Base-by-base conservation (phyloP, 2,113 vertebrate genomes). In the Nothoprocta pentlandii region DNA sequence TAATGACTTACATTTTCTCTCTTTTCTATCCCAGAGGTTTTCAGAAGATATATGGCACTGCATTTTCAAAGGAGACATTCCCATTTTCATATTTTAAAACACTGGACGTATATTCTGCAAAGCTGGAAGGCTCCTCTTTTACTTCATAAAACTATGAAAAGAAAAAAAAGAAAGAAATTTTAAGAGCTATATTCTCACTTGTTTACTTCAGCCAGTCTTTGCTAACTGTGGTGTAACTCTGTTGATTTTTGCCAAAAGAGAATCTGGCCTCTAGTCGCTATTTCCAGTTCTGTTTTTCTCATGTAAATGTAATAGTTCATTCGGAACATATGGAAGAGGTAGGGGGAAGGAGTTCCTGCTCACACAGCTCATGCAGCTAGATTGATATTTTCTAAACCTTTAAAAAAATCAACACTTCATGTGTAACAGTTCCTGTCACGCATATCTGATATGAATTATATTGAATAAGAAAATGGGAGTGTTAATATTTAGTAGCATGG, bases 261-360 rank as follows among this genome's bases (percentile, higher is more conserved):
- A 58, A 94, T 90, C 66, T 86, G 73, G 36, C 88, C 49, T 84
- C 25, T 70, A 86, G 69, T 88, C 94, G 86, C 93, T 95, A 86
- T 90, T 97, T 95, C 80, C 94, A 94, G 76, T 68, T 95, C 51
- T 17, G 1, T 90, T 95, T 94, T 94, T 42, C 82, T 86, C 90
- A 86, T 93, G 62, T 90, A 85, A 95, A 95, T 80, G 73, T 70
- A 94, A 81, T 66, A 81, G 88, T 86, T 95, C 79, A 88, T 86
- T 95, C 21, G 16, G 85, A 95, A 94, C 93, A 96, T 94, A 94
- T 90, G 78, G 87, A 85, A 94, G 78, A 87, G n/a, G 41, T 81
- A 56, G 75, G 51, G n/a, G 80, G 86, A 86, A 86, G 84, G 80
- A 92, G 78, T 62, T 92, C 39, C 82, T 90, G 87, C 69, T 95